phyloP scores from a whole-genome alignment of 2,797 vertebrate species.

The Arnoldichthys spilopterus region DNA sequence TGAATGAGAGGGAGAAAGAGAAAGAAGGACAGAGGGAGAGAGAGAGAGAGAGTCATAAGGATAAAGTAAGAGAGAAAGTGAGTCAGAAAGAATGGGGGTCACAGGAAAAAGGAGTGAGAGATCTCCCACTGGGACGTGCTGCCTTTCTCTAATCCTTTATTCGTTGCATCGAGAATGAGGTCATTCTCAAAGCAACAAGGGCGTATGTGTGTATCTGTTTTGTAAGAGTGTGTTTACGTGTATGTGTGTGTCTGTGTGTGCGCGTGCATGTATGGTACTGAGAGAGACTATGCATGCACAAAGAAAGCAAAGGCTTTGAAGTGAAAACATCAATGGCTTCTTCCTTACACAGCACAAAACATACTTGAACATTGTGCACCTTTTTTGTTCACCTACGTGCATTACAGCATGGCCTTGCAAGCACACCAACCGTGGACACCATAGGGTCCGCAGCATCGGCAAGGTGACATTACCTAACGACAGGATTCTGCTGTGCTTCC shows the following conservation, averaged over 20 bases:
- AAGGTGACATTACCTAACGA: conserved; percentile 67
- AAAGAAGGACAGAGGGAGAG: not conserved
- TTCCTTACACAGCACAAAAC: not conserved
- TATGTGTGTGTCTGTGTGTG: conserved; percentile 6
- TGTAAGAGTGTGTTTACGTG: conserved; percentile 7
- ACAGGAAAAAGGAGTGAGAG: not conserved
- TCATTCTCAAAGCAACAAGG: conserved; percentile 20
- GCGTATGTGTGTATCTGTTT: not conserved
- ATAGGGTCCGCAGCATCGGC: conserved; percentile 31
- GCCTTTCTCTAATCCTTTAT: conserved; percentile 26
- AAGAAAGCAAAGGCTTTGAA: conserved; percentile 5
- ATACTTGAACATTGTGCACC: not conserved
- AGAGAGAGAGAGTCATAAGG: not conserved
- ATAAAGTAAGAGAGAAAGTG: not conserved
- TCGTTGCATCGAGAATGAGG: conserved; percentile 9
- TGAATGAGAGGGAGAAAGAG: not conserved
- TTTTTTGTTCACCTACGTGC: not conserved
- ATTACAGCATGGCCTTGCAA: not conserved
- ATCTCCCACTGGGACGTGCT: conserved; percentile 8
- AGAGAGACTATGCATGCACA: not conserved
- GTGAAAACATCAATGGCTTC: not conserved
- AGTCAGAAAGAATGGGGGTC: not conserved
- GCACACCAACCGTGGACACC: not conserved
- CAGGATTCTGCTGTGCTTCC: conserved; percentile 57
- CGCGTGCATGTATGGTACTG: not conserved